These are phyloP conservation scores for Eupithecia tripunctaria DNA, from an alignment of 2,888 invertebrate genomes.

Conservation along the genomic window DNA sequence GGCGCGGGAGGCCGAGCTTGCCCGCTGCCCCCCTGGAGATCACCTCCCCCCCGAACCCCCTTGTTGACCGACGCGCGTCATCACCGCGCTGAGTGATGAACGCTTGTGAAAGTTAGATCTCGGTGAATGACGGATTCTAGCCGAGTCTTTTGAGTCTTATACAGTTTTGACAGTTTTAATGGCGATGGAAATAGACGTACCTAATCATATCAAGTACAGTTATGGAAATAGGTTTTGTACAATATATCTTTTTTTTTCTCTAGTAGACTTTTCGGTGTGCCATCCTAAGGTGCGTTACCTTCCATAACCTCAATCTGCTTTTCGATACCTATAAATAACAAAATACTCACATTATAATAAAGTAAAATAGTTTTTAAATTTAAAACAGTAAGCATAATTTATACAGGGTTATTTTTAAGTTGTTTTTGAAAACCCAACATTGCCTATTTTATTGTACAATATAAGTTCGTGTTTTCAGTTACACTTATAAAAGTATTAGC, in stretches of 20 bases:
- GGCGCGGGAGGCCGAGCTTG: conserved; percentile 66
- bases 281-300: conserved; percentile 79
- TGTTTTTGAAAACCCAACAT: conserved; percentile 49
- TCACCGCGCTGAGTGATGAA: conserved; percentile 65
- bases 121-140: conserved; percentile 17
- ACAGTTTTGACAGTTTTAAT: conserved; percentile 36
- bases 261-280: conserved; percentile 78
- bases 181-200: conserved; percentile 67
- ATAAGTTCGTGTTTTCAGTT: conserved; percentile 36
- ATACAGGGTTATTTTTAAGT: conserved; percentile 82
- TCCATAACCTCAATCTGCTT: conserved; percentile 78
- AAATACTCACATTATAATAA: conserved; percentile 79
- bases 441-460: conserved; percentile 43
- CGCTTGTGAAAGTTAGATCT: conserved; percentile 56
- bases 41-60: conserved; percentile 58
- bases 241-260: conserved; percentile 66
- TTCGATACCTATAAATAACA: conserved; percentile 70
- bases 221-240: conserved; percentile 73
- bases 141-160: conserved; percentile 39
- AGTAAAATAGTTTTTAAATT: conserved; percentile 72
- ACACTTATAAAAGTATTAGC: conserved; percentile 35
- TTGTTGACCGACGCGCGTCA: conserved; percentile 75
- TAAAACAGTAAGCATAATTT: conserved; percentile 82
- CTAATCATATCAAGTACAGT: conserved; percentile 82
- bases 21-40: conserved; percentile 43